Evolutionary conservation across 2,797 vertebrate species (phyloP), one percentile per base, ranked within the genome.

Genomic region (Menidia menidia): DNA sequence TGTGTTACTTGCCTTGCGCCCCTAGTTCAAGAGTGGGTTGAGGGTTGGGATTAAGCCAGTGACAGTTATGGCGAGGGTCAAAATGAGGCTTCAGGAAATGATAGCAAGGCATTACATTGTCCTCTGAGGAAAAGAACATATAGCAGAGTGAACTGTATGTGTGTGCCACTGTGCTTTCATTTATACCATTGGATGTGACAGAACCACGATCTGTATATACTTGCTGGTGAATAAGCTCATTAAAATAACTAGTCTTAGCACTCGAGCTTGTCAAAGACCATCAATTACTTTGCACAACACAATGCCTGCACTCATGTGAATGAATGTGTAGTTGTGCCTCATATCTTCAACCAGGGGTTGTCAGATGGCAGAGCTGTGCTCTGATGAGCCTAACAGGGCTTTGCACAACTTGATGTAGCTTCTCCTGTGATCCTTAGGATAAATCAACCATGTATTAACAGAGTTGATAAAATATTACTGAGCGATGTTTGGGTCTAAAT

Each of bases 211-310:
- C 68, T 73, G 74, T 85, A 77, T 71, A 64, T 78, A 64, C 47
- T 68, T 75, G 68, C 71, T 77, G 19, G 69, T 61, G 82, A 77
- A 84, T 76, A 75, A 77, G 79, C 83, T 76, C 72, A 86, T 85
- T 81, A 87, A 87, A 84, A 71, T 73, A 73, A 64, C 60, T 11
- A 15, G 75, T 83, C 83, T 64, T 81, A 68, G 73, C 64, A 81
- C 83, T 80, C 60, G 57, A 50, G 62, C 6, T 63, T 72, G 82
- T 86, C 87, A 87, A 87, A 89, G 80, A 76, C 67, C 56, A 69
- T 74, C 78, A 87, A 86, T 90, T 89, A 88, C 71, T 41, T 60
- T 76, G 48, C 69, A 62, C 78, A 78, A 81, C 83, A 85, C 69
- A 84, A 78, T 84, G 72, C 59, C 53, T 1, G 60, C 4, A 57